These are phyloP conservation scores for Passer domesticus DNA, from an alignment of 2,113 vertebrate species.

Conservation along the genomic window DNA sequence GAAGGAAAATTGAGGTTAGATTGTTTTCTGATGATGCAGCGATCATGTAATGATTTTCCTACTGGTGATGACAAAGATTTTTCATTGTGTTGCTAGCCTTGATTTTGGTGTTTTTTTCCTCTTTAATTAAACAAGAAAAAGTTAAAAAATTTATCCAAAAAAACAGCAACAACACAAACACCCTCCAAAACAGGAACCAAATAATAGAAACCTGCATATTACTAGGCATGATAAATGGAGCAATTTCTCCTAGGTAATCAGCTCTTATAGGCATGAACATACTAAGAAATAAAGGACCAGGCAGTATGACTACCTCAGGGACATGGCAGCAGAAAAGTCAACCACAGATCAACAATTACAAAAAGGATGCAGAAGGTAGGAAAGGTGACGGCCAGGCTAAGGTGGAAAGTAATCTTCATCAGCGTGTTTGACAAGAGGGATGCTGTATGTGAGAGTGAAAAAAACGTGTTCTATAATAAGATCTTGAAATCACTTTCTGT, in stretches of 20 bases:
- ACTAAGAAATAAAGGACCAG: background rate
- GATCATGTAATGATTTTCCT: background rate
- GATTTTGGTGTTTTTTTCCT: background rate
- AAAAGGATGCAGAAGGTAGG: background rate
- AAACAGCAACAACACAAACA: background rate
- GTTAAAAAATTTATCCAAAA: background rate
- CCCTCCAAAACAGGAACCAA: background rate
- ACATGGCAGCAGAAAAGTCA: background rate
- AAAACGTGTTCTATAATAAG: background rate
- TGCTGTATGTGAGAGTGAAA: background rate
- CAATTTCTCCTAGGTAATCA: background rate
- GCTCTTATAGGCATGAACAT: background rate
- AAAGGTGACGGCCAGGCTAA: background rate
- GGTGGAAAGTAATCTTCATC: background rate
- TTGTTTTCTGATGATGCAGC: background rate
- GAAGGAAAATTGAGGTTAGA: background rate
- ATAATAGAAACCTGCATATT: background rate
- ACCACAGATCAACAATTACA: background rate
- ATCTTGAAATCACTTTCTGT: background rate
- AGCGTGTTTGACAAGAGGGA: accelerated
- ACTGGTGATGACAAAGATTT: background rate
- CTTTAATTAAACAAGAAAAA: background rate
- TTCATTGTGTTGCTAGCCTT: background rate
- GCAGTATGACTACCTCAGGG: background rate
- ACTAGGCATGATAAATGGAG: background rate